These are phyloP conservation scores for Pseudomyrmex sp. DNA, from an alignment of 1,140 invertebrate species.

Conservation along the genomic window DNA sequence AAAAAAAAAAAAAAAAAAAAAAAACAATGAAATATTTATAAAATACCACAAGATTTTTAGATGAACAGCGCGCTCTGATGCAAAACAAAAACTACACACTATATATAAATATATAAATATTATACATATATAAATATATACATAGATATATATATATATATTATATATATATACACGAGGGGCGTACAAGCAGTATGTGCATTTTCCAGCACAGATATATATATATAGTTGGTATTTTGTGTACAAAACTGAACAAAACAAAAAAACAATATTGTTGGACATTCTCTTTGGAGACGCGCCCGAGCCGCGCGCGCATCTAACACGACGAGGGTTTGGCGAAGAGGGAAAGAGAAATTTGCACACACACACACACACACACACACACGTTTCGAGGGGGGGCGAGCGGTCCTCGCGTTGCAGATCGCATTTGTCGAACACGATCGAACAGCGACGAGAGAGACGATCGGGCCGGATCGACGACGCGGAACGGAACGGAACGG, in stretches of 20 bases:
- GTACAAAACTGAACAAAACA: constrained; percentile 76
- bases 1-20: too few relatives aligned
- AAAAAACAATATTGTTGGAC: constrained; percentile 52
- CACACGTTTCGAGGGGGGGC: neutral
- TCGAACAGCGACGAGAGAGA: constrained; percentile 1
- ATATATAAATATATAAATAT: constrained; percentile 78
- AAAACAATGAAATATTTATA: constrained; percentile 72
- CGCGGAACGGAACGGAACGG: constrained; percentile 16
- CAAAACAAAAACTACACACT: constrained; percentile 65
- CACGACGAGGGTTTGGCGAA: too few relatives aligned
- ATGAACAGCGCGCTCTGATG: constrained; percentile 70
- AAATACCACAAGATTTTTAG: constrained; percentile 74
- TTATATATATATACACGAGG: constrained; percentile 68
- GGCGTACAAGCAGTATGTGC: constrained; percentile 77
- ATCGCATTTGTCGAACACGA: constrained; percentile 7
- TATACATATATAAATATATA: constrained; percentile 72
- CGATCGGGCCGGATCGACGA: constrained; percentile 26
- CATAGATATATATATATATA: constrained; percentile 59
- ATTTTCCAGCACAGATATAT: constrained; percentile 81
- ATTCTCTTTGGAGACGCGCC: constrained; percentile 24
- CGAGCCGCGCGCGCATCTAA: neutral
- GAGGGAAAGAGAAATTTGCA: neutral
- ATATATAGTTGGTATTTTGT: constrained; percentile 79
- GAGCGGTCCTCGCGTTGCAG: constrained; percentile 7
- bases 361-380: neutral